These are phyloP conservation scores for Pluvialis apricaria DNA, from an alignment of 2,113 vertebrate genomes.

Conservation along the genomic window DNA sequence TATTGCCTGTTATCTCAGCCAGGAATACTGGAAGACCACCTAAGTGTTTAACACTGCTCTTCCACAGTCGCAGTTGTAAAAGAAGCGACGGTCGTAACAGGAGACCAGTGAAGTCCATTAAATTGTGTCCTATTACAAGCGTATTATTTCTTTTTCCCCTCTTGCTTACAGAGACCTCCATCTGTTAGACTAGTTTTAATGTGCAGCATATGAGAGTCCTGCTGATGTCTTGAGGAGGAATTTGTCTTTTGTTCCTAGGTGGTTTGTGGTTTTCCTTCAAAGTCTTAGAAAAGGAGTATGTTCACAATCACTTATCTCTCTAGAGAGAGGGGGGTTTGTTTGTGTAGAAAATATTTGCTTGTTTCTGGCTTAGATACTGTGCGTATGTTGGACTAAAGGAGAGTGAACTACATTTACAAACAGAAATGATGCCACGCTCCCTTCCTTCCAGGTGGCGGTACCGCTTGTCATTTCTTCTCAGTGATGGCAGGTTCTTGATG, in stretches of 20 bases:
- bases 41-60: slow-evolving; percentile 16
- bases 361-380: background rate
- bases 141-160: slow-evolving; percentile 22
- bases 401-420: background rate
- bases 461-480: background rate
- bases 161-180: slow-evolving; percentile 29
- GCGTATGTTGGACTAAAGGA: background rate
- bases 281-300: background rate
- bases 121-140: slow-evolving; percentile 5
- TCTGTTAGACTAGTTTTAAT: slow-evolving; percentile 22
- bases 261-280: slow-evolving; percentile 24
- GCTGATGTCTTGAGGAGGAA: slow-evolving; percentile 20
- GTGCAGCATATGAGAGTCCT: background rate
- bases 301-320: background rate
- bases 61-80: background rate
- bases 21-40: slow-evolving; percentile 31
- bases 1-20: slow-evolving; percentile 47
- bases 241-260: slow-evolving; percentile 14
- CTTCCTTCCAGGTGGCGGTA: background rate
- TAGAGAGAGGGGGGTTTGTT: background rate
- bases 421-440: background rate
- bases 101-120: slow-evolving; percentile 15
- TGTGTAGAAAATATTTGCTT: background rate
- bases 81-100: background rate
- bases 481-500: background rate